phyloP scores from a whole-genome alignment of 2,797 vertebrate genomes.

The Sciaenops ocellatus region DNA sequence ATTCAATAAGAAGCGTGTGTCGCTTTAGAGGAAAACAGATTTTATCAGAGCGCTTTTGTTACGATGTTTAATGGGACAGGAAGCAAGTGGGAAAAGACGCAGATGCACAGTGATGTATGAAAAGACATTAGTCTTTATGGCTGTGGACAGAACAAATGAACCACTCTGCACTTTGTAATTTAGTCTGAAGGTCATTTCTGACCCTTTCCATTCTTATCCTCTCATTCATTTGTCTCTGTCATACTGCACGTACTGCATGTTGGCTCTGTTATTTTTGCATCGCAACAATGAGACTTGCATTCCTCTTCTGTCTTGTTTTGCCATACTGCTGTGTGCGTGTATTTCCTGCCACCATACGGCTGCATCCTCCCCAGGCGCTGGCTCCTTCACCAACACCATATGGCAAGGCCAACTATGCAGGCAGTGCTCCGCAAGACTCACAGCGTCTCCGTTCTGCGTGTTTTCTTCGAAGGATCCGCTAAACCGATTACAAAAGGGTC shows the following conservation, averaged over 20 bases:
- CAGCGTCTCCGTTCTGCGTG: slow-evolving; percentile 35
- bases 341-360: slow-evolving; percentile 80
- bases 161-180: slow-evolving; percentile 61
- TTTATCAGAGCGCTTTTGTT: slow-evolving; percentile 67
- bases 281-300: slow-evolving; percentile 34
- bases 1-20: slow-evolving; percentile 54
- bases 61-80: slow-evolving; percentile 51
- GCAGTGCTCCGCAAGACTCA: slow-evolving; percentile 40
- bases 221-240: slow-evolving; percentile 55
- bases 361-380: slow-evolving; percentile 66
- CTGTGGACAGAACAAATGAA: slow-evolving; percentile 40
- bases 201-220: slow-evolving; percentile 51
- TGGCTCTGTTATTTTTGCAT: slow-evolving; percentile 25
- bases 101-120: slow-evolving; percentile 40
- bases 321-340: slow-evolving; percentile 63
- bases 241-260: slow-evolving; percentile 8
- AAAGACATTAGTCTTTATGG: slow-evolving; percentile 42
- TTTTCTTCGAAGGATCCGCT: slow-evolving; percentile 26
- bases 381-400: slow-evolving; percentile 74
- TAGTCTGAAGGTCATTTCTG: slow-evolving; percentile 70
- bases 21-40: slow-evolving; percentile 40
- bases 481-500: neutral
- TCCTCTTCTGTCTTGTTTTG: slow-evolving; percentile 59
- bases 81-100: slow-evolving; percentile 29
- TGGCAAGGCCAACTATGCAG: slow-evolving; percentile 71